Percentiles rank a stretch among this genome's conserved stretches.
These are phyloP conservation scores for Hyla sarda DNA, from an alignment of 2,113 vertebrate genomes.

Conservation along the genomic window DNA sequence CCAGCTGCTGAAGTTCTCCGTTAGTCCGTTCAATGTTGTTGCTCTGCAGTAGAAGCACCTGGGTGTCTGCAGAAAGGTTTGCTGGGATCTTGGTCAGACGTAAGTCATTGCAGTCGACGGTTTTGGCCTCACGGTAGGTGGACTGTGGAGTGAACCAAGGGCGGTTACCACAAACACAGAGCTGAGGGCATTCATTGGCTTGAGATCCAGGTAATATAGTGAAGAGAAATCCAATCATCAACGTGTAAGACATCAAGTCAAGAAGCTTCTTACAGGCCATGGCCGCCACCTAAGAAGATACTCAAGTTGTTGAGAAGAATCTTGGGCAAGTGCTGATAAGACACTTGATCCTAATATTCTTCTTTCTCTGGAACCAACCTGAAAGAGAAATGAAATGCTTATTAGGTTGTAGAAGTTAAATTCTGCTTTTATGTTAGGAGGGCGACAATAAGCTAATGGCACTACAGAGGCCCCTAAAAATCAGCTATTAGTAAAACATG, in stretches of 20 bases:
- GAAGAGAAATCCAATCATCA: constrained; percentile 78
- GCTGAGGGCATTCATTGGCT: constrained; percentile 89
- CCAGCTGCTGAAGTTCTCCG: constrained; percentile 91
- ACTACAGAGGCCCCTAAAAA: background rate
- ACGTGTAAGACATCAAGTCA: constrained; percentile 66
- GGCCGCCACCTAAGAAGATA: constrained; percentile 65
- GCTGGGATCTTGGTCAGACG: constrained; percentile 91
- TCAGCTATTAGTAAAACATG: background rate
- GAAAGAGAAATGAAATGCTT: background rate
- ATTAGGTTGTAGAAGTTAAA: background rate
- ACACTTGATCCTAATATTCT: background rate
- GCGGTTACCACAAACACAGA: constrained; percentile 94
- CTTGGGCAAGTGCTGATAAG: background rate
- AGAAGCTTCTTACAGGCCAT: constrained; percentile 79
- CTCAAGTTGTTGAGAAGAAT: constrained; percentile 38
- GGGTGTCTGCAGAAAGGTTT: constrained; percentile 94
- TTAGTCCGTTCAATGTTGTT: constrained; percentile 93
- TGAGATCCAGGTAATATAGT: constrained; percentile 76
- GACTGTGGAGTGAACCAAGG: constrained; percentile 99
- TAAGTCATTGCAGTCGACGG: constrained; percentile 97
- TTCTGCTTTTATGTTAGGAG: background rate
- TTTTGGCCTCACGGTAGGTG: constrained; percentile 95
- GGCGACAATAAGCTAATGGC: background rate
- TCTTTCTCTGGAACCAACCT: constrained; percentile 2
- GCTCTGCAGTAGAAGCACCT: constrained; percentile 95